Base-by-base conservation (phyloP, 2,888 invertebrate species). In the Atrina japonica region DNA sequence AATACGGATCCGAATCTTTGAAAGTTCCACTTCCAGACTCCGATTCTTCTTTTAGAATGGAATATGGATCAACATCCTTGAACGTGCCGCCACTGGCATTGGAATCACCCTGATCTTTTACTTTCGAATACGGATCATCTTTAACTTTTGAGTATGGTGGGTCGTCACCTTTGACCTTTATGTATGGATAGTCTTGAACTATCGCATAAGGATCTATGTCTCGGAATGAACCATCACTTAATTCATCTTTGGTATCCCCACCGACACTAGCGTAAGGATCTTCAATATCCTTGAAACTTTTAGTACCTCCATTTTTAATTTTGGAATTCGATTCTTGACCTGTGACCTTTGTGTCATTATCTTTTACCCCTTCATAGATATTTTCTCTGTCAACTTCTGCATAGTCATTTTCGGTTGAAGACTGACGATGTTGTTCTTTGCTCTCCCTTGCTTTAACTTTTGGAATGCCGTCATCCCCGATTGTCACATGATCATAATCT, bases 401-500 rank as follows among this genome's bases (percentile, higher is more conserved):
- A 47, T 81, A 81, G 66, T 78, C 76, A 76, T 77, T 70, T 27
- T 81, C 77, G 59, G 71, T 66, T 9, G 43, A 40, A 70, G 68
- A 75, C n/a, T 73, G 73, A 53, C 61, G 59, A 59, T 35, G 30
- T 25, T 21, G 21, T 1, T 50, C 47, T 21, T 16, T 11, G 5
- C 40, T 18, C 55, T 71, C 60, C 18, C 68, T 45, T 9, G 65
- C 66, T 41, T 68, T 58, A 6, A 72, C 45, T 50, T 64, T 71
- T 30, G 59, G 55, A 21, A 70, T 65, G 16, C 67, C 70, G 52
- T 77, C 75, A 9, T 70, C 71, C 21, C 75, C 77, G 9, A 80
- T 53, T 9, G 75, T 72, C 21, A 82, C 76, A 70, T 82, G 81
- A 47, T 82, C 81, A 61, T 82, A 82, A 64, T 80, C 78, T n/a